phyloP scores from a whole-genome alignment of 2,888 invertebrate species.

The Halictus ligatus region DNA sequence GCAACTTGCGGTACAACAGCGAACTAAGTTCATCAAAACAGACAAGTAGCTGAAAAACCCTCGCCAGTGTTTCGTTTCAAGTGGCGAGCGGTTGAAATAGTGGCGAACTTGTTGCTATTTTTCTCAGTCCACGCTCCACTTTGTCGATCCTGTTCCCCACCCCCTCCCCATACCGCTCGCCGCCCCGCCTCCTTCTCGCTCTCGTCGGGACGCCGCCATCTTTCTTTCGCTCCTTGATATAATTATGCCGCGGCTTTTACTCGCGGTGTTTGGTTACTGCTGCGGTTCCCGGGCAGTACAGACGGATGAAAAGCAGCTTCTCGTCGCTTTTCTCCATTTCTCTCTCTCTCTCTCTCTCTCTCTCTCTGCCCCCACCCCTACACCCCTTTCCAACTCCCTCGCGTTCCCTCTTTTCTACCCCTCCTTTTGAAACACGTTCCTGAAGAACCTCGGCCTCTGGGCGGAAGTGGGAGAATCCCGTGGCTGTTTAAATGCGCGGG shows the following conservation, averaged over 20 bases:
- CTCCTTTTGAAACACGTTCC: background rate
- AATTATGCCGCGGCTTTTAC: slow-evolving; percentile 31
- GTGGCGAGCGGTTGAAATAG: slow-evolving; percentile 19
- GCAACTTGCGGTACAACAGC: background rate
- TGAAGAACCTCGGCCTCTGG: background rate
- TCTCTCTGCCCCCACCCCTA: too few relatives aligned
- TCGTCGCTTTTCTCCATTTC: background rate
- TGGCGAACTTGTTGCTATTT: slow-evolving; percentile 30
- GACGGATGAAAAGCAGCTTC: slow-evolving; percentile 22
- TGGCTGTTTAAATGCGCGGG: background rate
- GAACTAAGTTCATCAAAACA: slow-evolving; percentile 7
- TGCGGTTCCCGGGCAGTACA: slow-evolving; percentile 18
- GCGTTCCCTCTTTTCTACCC: background rate
- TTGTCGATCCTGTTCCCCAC: background rate
- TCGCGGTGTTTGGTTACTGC: slow-evolving; percentile 14
- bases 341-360: background rate
- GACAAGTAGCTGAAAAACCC: slow-evolving; percentile 20
- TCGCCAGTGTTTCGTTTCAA: slow-evolving; percentile 16
- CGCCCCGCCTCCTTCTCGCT: background rate
- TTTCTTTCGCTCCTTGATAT: slow-evolving; percentile 22
- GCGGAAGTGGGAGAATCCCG: background rate
- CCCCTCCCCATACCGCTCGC: background rate
- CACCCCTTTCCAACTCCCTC: too few relatives aligned
- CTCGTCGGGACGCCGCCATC: background rate
- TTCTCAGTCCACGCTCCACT: slow-evolving; percentile 9